A percentile compares a stretch with the other conserved stretches of the same genome.
Conservation (phyloP, 2,797 vertebrate species). For the Rhinichthys osculus region DNA sequence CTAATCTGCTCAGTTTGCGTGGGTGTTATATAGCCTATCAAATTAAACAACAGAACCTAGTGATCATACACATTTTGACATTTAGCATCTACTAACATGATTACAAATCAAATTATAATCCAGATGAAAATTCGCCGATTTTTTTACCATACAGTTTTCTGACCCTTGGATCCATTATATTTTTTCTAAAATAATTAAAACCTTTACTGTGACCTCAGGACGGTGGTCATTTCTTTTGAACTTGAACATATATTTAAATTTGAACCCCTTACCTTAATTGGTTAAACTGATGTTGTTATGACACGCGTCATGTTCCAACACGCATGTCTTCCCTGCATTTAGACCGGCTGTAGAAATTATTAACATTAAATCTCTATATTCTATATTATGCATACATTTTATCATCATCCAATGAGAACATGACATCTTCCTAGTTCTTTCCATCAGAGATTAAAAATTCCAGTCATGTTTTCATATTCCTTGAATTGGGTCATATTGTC, state of each 20-base stretch:
- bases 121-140: background rate
- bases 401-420: background rate
- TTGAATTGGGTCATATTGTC: slow-evolving; percentile 34
- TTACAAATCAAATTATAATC: background rate
- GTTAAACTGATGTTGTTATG: background rate
- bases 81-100: background rate
- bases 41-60: background rate
- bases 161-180: background rate
- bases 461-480: slow-evolving; percentile 22
- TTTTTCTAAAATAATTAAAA: background rate
- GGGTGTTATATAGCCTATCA: background rate
- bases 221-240: background rate
- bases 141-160: background rate
- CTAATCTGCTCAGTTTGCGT: background rate
- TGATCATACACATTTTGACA: background rate
- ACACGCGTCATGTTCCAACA: background rate
- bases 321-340: background rate
- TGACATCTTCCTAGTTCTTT: background rate
- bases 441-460: background rate
- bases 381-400: background rate
- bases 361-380: background rate
- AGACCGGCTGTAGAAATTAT: background rate
- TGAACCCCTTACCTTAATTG: background rate
- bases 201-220: background rate
- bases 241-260: no score